These are phyloP conservation scores for Apodemia duryi DNA, from an alignment of 2,888 invertebrate species.

Conservation along the genomic window DNA sequence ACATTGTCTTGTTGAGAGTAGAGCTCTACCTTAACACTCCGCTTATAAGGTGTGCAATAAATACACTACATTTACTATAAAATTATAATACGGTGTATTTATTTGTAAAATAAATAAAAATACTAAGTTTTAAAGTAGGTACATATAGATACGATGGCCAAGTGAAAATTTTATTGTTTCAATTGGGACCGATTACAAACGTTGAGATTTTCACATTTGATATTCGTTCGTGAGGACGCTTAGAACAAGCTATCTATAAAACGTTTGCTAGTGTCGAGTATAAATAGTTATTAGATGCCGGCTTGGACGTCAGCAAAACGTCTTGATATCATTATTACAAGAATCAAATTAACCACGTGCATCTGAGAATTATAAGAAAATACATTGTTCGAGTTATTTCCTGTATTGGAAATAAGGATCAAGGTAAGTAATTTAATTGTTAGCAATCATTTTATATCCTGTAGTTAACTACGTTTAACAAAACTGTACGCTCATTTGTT, in stretches of 20 bases:
- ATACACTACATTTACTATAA: too few species aligned
- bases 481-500: background rate
- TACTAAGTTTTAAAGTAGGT: too few species aligned
- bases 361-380: constrained; percentile 23
- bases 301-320: constrained; percentile 5
- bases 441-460: background rate
- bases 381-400: constrained; percentile 1
- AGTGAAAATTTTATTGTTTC: constrained; percentile 2
- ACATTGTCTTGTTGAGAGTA: too few species aligned
- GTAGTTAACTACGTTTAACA: background rate
- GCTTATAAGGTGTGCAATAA: too few species aligned
- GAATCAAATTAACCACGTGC: background rate
- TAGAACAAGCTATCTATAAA: constrained; percentile 52
- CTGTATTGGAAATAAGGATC: constrained; percentile 9
- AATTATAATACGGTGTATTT: too few species aligned
- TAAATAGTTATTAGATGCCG: constrained; percentile 20
- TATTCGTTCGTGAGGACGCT: constrained; percentile 54
- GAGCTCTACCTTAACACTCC: too few species aligned
- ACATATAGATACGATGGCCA: background rate
- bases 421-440: constrained; percentile 14
- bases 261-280: constrained; percentile 27
- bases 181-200: constrained; percentile 28
- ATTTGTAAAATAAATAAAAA: too few species aligned
- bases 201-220: constrained; percentile 65
- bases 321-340: background rate